These are phyloP conservation scores for Allobates femoralis DNA, from an alignment of 2,797 vertebrate species.

Conservation along the genomic window DNA sequence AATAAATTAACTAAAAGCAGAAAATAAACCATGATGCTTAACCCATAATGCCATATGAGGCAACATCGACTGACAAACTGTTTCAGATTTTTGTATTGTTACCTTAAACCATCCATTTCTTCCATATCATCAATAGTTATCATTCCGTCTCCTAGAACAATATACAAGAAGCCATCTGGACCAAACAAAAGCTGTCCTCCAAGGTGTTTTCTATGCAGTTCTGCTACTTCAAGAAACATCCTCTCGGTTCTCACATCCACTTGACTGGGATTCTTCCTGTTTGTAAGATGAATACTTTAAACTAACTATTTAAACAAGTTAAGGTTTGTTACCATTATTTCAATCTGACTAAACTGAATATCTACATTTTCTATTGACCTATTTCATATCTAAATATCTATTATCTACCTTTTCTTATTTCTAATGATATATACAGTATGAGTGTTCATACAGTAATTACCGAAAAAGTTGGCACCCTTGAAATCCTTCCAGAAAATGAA, in stretches of 20 bases:
- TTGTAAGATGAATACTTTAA: slow-evolving; percentile 38
- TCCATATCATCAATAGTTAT: slow-evolving; percentile 99
- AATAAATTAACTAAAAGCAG: too few species aligned
- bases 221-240: slow-evolving; percentile 94
- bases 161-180: slow-evolving; percentile 91
- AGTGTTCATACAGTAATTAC: too few species aligned
- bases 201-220: slow-evolving; percentile 94
- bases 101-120: slow-evolving; percentile 99
- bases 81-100: slow-evolving; percentile 64
- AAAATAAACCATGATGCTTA: background rate
- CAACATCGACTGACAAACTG: background rate
- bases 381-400: too few species aligned
- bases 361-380: background rate
- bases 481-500: too few species aligned
- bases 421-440: too few species aligned
- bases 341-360: background rate
- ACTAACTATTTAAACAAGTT: background rate
- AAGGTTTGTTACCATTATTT: too few species aligned
- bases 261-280: slow-evolving; percentile 94
- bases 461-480: too few species aligned
- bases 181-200: slow-evolving; percentile 95
- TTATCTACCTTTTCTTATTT: too few species aligned
- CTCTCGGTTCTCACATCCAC: slow-evolving; percentile 89
- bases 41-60: background rate
- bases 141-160: slow-evolving; percentile 97